phyloP scores from a whole-genome alignment of 2,113 vertebrate species.

The Archilochus colubris region DNA sequence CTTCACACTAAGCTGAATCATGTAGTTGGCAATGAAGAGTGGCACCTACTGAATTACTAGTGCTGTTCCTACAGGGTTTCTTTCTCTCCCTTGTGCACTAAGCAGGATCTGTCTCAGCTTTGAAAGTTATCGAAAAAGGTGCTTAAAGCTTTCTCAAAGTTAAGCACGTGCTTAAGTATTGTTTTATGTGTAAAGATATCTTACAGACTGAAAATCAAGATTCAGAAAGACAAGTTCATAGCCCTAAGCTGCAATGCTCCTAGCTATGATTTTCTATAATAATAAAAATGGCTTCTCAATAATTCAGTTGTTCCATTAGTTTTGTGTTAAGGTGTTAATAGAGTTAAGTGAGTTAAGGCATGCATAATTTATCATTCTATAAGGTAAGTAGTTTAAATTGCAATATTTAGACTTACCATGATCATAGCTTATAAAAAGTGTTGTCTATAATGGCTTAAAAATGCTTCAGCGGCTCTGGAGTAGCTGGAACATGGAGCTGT shows the following conservation, averaged over 20 bases:
- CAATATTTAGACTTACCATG: neutral
- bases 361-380: constrained; percentile 42
- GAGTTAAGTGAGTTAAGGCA: constrained; percentile 17
- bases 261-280: constrained; percentile 12
- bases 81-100: neutral
- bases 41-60: neutral
- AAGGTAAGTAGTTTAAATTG: constrained; percentile 36
- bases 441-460: neutral
- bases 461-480: neutral
- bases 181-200: neutral
- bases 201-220: neutral
- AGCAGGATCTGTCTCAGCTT: neutral
- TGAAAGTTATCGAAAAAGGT: neutral
- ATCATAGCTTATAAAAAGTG: neutral
- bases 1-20: neutral
- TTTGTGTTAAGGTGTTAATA: constrained; percentile 42
- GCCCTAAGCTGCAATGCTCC: neutral
- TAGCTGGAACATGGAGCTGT: neutral
- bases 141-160: neutral
- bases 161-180: neutral
- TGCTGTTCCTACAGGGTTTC: neutral
- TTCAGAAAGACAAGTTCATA: neutral
- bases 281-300: constrained; percentile 46
- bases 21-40: neutral
- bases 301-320: constrained; percentile 53